Evolutionary conservation across 2,888 invertebrate genomes (phyloP), one percentile per base, ranked within the genome.

Genomic region (Carterocephalus palaemon): DNA sequence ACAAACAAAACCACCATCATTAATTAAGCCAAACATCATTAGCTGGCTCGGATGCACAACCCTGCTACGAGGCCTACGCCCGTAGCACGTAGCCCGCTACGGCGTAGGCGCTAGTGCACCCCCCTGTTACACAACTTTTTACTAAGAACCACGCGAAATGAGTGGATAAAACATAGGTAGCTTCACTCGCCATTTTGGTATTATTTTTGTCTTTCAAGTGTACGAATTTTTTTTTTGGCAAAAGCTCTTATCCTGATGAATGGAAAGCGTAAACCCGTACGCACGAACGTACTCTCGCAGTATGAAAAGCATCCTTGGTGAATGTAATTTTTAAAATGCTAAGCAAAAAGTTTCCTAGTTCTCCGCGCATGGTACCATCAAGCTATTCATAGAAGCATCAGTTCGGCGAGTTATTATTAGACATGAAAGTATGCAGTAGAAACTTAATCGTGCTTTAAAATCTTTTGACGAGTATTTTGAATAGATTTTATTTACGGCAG

Each of bases 61-160:
- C 61, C 68, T 68, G 63, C 63, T 66, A 68, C 72, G 68, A 74
- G 63, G 65, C 65, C 65, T 64, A 64, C 61, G 57, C 49, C 43
- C 51, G 50, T 49, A 53, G 56, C 48, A 51, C 57, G 60, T 56
- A 55, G 58, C 53, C 54, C 42, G 58, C 65, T 60, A 57, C 65
- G 57, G 56, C 70, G 70, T 71, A 71, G 72, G 67, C 69, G 69
- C 70, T 71, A 71, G 70, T 71, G 70, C 64, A 61, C 66, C 70
- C 73, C 72, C 70, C 75, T 51, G 22, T 43, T 49, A 50, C 70
- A 78, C 76, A 84, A 86, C 84, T 85, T 85, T 84, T 84, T 85
- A 82, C 79, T 82, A 82, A 82, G 83, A 82, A 80, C 80, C 83
- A 70, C 78, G 82, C 77, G 81, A 82, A 86, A 85, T 85, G 84